Evolutionary conservation across 2,113 vertebrate species (phyloP).

Genomic region (Megaceryle maxima): DNA sequence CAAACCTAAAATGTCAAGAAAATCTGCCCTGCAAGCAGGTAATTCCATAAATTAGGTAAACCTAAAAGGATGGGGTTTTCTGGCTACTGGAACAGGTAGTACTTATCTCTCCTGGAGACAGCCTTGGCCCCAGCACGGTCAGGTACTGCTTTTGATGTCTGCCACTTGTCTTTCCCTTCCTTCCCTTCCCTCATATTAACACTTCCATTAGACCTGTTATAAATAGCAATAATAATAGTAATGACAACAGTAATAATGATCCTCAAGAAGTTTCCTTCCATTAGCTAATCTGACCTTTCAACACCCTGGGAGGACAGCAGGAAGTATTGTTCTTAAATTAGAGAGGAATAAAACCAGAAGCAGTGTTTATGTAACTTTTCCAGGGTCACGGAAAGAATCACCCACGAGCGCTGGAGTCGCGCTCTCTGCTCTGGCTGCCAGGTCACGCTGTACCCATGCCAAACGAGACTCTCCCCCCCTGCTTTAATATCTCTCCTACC

Average conservation of each 20-base stretch:
- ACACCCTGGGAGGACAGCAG: neutral
- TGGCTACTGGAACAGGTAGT: neutral
- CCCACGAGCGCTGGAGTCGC: neutral
- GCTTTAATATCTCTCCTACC: neutral
- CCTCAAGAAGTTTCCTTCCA: neutral
- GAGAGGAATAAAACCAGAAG: constrained; percentile 38
- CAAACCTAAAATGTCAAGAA: neutral
- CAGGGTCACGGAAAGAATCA: constrained; percentile 34
- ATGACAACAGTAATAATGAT: constrained; percentile 13
- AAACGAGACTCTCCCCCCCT: neutral
- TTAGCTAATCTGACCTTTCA: constrained; percentile 18
- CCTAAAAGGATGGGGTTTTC: neutral
- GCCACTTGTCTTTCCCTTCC: neutral
- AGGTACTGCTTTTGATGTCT: constrained; percentile 1
- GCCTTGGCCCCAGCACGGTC: neutral
- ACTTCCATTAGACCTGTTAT: neutral
- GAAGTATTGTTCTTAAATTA: constrained; percentile 18
- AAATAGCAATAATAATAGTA: neutral
- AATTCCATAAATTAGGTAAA: neutral
- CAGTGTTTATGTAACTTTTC: constrained; percentile 1
- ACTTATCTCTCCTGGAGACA: neutral
- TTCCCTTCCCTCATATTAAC: neutral
- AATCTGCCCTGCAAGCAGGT: neutral
- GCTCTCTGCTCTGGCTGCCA: neutral
- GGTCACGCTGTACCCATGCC: neutral